Conservation (phyloP, 1,140 invertebrate species). For the Venustaconcha ellipsiformis region DNA sequence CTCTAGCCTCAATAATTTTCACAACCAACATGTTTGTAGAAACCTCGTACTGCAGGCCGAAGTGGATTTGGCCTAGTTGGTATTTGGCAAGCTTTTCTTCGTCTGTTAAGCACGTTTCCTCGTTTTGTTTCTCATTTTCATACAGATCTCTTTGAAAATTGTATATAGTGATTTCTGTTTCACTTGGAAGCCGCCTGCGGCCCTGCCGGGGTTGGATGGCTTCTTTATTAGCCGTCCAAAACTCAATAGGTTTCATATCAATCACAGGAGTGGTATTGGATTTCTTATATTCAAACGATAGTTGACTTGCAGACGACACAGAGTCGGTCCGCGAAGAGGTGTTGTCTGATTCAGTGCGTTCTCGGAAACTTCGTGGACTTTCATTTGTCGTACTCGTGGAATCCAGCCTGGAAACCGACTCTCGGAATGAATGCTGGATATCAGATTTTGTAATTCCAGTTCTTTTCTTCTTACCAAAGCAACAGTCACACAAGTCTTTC, state of each 20-base stretch:
- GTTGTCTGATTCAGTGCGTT: slow-evolving; percentile 55
- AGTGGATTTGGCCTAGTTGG: slow-evolving; percentile 67
- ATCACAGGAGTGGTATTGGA: slow-evolving; percentile 65
- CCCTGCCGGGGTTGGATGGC: slow-evolving; percentile 63
- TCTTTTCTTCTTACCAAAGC: slow-evolving; percentile 25
- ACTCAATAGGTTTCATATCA: slow-evolving; percentile 70
- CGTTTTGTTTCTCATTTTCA: slow-evolving; percentile 47
- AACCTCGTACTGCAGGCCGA: slow-evolving; percentile 68
- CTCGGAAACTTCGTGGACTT: slow-evolving; percentile 40
- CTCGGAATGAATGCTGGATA: slow-evolving; percentile 51
- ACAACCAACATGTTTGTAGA: slow-evolving; percentile 63
- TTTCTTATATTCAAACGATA: slow-evolving; percentile 47
- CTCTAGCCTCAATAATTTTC: slow-evolving; percentile 68
- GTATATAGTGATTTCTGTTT: slow-evolving; percentile 65
- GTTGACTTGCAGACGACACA: slow-evolving; percentile 51
- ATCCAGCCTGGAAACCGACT: slow-evolving; percentile 46
- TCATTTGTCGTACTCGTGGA: slow-evolving; percentile 56
- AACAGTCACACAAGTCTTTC: slow-evolving; percentile 36
- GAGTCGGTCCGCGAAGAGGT: slow-evolving; percentile 56
- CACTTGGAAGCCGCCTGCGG: slow-evolving; percentile 59
- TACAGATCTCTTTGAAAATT: slow-evolving; percentile 67
- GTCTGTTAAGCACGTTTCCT: slow-evolving; percentile 60
- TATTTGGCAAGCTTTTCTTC: slow-evolving; percentile 65
- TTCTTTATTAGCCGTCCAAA: slow-evolving; percentile 69
- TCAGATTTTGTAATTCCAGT: slow-evolving; percentile 45